Base-by-base conservation (phyloP, 2,888 invertebrate genomes). In the Brachyopa scutellaris region DNA sequence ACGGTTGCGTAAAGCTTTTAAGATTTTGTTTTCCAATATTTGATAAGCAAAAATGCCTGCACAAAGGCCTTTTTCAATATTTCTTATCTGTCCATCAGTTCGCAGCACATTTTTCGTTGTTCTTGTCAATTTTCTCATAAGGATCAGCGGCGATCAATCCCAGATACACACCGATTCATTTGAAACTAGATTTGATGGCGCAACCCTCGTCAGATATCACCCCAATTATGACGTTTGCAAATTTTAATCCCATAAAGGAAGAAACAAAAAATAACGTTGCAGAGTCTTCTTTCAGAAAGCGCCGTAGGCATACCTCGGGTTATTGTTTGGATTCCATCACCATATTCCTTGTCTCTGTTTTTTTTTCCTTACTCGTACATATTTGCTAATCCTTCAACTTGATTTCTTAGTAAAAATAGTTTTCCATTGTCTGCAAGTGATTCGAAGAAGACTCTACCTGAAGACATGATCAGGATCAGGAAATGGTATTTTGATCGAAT, bases 341-440 rank as follows among this genome's bases (percentile, higher is more conserved):
- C 8, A 59, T 26, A 49, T 51, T 26, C 11, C 11, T 40, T 47
- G 2, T 55, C 13, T 42, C 57, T 5, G 4, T 31, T 36, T 11
- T 47, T 21, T 17, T 53, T 8, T 49, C n/a, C n/a, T n/a, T n/a
- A n/a, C n/a, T n/a, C n/a, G n/a, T n/a, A n/a, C 64, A 76, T 82
- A 77, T 82, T 82, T 82, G 82, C 82, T 82, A 82, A 82, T 82
- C 82, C 82, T 82, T 77, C 70, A 82, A 82, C 82, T 77, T 77
- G 82, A 82, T 77, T 82, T 77, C 61, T 13, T 38, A 59, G 36
- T 29, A 73, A 31, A 49, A 62, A 47, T 38, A 33, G 15, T 40
- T 13, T 33, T 19, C 66, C 23, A 21, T 73, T 73, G 55, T 73
- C 40, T 49, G 51, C 53, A n/a, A 49, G 61, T 17, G 33, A 47